phyloP scores from a whole-genome alignment of 2,888 invertebrate species.

The Thymelicus acteon region DNA sequence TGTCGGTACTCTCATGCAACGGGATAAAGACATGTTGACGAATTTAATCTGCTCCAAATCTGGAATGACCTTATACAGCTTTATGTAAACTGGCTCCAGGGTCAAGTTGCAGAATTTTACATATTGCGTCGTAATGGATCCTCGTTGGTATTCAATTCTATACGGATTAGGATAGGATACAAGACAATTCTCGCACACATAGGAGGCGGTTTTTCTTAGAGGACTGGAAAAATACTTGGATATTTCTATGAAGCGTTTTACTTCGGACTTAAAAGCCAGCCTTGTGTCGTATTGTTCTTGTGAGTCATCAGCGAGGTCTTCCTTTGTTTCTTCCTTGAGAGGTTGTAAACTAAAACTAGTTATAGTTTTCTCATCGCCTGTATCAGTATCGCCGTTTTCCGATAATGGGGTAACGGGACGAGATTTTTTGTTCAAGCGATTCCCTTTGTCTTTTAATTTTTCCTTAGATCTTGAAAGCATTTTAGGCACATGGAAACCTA shows the following conservation, averaged over 20 bases:
- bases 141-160: slow-evolving; percentile 67
- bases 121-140: slow-evolving; percentile 62
- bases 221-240: slow-evolving; percentile 76
- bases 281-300: slow-evolving; percentile 48
- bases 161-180: slow-evolving; percentile 67
- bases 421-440: slow-evolving; percentile 6
- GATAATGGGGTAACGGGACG: background rate
- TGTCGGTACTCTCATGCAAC: slow-evolving; percentile 71
- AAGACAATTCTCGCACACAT: slow-evolving; percentile 67
- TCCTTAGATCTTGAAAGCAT: slow-evolving; percentile 16
- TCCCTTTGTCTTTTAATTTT: slow-evolving; percentile 3
- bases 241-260: slow-evolving; percentile 72
- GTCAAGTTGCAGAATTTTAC: slow-evolving; percentile 71
- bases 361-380: slow-evolving; percentile 1
- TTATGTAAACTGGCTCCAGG: slow-evolving; percentile 71
- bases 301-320: slow-evolving; percentile 50
- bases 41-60: slow-evolving; percentile 73
- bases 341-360: slow-evolving; percentile 24
- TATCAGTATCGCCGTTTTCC: background rate
- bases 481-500: background rate
- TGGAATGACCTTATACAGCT: slow-evolving; percentile 68
- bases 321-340: slow-evolving; percentile 55
- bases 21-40: slow-evolving; percentile 65
- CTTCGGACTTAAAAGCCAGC: slow-evolving; percentile 62
- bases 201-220: slow-evolving; percentile 70